Evolutionary conservation across 2,797 vertebrate species (phyloP).

Genomic region (Sciurus vulgaris): DNA sequence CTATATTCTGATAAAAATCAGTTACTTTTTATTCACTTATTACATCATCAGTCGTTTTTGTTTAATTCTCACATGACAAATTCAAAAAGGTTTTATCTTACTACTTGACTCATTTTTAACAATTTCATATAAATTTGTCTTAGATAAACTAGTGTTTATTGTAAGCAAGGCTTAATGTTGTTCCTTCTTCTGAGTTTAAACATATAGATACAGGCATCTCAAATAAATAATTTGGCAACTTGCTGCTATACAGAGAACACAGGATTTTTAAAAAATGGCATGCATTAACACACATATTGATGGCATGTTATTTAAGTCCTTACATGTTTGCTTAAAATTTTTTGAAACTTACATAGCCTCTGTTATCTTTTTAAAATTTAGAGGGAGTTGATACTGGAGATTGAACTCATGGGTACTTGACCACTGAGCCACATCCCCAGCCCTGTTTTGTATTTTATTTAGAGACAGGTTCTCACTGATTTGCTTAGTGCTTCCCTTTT

Average conservation of each 20-base stretch:
- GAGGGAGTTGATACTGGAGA: too few species aligned
- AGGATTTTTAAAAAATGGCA: not conserved
- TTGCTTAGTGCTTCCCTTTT: too few species aligned
- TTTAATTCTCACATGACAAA: not conserved
- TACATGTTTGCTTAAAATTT: not conserved
- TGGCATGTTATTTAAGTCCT: not conserved
- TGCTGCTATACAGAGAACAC: not conserved
- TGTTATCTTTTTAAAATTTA: not conserved
- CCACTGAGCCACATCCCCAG: too few species aligned
- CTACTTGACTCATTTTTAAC: not conserved
- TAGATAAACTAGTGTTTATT: not conserved
- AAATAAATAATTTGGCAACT: not conserved
- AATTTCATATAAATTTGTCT: not conserved
- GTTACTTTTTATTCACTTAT: not conserved
- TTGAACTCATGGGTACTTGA: too few species aligned
- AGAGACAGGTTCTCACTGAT: too few species aligned
- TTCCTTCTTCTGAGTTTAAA: not conserved
- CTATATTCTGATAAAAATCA: not conserved
- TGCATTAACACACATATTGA: not conserved
- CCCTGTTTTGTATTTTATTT: too few species aligned
- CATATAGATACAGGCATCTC: not conserved
- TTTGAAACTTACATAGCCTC: not conserved
- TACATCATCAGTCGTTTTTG: not conserved
- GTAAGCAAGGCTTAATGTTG: not conserved
- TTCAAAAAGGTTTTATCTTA: not conserved